Base-by-base conservation (phyloP, 1,140 invertebrate genomes). In the Zaprionus tsacasi region DNA sequence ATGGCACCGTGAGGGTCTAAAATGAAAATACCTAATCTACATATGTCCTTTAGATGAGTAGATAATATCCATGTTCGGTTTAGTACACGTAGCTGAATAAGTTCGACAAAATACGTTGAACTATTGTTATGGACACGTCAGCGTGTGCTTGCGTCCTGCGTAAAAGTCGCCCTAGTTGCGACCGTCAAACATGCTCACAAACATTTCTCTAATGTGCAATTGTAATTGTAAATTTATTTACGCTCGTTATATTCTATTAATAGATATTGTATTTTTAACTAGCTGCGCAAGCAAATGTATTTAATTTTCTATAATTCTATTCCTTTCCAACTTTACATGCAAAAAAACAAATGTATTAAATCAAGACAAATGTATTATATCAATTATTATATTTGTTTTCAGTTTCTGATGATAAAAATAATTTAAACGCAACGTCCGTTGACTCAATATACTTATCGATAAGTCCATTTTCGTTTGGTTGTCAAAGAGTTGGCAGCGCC, bases 101-200 rank as follows among this genome's bases (percentile, higher is more conserved):
- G 35, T 30, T 21, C 25, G 13, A 38, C 38, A 38, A 74, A 56
- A 13, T 10, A 15, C 17, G 59, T 13, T 65, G 50, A 33, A 0
- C 57, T 27, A 60, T 10, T 38, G 48, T 27, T 73, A 73, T 48
- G 75, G 75, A 77, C 75, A 77, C 75, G 75, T 77, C 75, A 77
- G 70, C 64, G 21, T 13, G 59, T 43, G 45, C 48, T 61, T 1
- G 35, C 17, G 48, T 59, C 15, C 36, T 36, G 7, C 6, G n/a
- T 43, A 43, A 65, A 48, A 50, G 43, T 59, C 45, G 48, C 17
- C 27, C 67, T 15, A 63, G 13, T 56, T 35, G n/a, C 38, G 38
- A 38, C 17, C 68, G 21, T 50, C 38, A 36, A 30, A 8, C 36
- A 33, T 54, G 57, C 13, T 13, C 7, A 56, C 38, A n/a, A 35